Percentiles rank a stretch among this genome's conserved stretches.
These are phyloP conservation scores for Meda fulgida DNA, from an alignment of 2,797 vertebrate species.

Conservation along the genomic window DNA sequence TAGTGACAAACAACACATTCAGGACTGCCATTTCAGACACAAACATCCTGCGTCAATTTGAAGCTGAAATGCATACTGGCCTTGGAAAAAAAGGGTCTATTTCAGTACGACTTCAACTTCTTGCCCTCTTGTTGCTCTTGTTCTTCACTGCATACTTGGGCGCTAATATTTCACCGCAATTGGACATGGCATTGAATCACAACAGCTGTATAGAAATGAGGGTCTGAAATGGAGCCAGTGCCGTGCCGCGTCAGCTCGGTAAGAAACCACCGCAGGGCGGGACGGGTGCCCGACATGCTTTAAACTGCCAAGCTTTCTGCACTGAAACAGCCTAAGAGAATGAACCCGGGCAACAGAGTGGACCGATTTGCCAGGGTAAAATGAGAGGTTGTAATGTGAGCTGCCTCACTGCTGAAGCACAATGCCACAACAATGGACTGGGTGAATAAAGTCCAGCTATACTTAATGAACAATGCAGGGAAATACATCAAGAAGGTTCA, in stretches of 20 bases:
- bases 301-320: slow-evolving; percentile 32
- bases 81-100: background rate
- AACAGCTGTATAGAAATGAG: slow-evolving; percentile 33
- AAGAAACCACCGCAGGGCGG: slow-evolving; percentile 22
- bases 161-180: slow-evolving; percentile 24
- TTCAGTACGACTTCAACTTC: slow-evolving; percentile 27
- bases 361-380: slow-evolving; percentile 32
- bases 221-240: slow-evolving; percentile 32
- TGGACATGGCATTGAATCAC: slow-evolving; percentile 29
- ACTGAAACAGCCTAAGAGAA: slow-evolving; percentile 34
- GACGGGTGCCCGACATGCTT: slow-evolving; percentile 36
- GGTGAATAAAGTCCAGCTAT: slow-evolving; percentile 24
- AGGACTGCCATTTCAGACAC: slow-evolving; percentile 23
- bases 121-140: slow-evolving; percentile 19
- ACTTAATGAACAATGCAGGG: slow-evolving; percentile 32
- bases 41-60: background rate
- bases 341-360: slow-evolving; percentile 28
- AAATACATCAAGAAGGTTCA: background rate
- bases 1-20: slow-evolving; percentile 40
- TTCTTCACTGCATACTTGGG: slow-evolving; percentile 4
- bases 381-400: slow-evolving; percentile 9
- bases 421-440: slow-evolving; percentile 11
- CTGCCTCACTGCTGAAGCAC: slow-evolving; percentile 24
- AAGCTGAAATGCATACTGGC: slow-evolving; percentile 27
- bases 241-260: slow-evolving; percentile 38